These are phyloP conservation scores for Sylvicola fuscatus DNA, from an alignment of 2,888 invertebrate species.

Conservation along the genomic window DNA sequence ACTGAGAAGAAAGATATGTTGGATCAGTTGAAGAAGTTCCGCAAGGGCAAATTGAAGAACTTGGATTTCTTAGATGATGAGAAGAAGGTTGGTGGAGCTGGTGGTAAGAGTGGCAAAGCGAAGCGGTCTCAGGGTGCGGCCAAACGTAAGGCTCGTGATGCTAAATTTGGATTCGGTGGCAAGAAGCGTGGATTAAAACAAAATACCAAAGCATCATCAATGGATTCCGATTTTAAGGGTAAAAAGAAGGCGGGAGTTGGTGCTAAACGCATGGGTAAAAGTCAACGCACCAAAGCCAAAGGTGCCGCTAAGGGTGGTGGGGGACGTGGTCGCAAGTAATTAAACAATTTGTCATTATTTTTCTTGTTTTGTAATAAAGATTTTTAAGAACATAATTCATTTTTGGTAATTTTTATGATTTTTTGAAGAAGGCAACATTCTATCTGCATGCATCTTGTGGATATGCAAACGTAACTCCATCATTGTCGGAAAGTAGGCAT, in stretches of 20 bases:
- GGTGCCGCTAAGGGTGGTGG: not conserved
- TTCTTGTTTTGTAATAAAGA: too few relatives aligned
- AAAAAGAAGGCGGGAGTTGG: slow-evolving; percentile 7
- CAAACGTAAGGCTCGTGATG: slow-evolving; percentile 49
- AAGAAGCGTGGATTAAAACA: slow-evolving; percentile 78
- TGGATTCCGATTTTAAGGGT: slow-evolving; percentile 34
- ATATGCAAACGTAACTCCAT: too few relatives aligned
- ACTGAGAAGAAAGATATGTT: slow-evolving; percentile 82
- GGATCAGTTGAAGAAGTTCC: slow-evolving; percentile 82
- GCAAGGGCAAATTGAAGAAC: slow-evolving; percentile 63
- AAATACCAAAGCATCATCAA: slow-evolving; percentile 66
- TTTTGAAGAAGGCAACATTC: too few relatives aligned
- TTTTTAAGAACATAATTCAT: too few relatives aligned
- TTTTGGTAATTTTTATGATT: too few relatives aligned
- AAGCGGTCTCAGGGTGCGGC: slow-evolving; percentile 23
- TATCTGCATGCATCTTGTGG: too few relatives aligned
- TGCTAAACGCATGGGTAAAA: slow-evolving; percentile 17
- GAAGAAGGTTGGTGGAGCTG: slow-evolving; percentile 10
- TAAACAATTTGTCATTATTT: not conserved
- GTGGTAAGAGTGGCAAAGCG: slow-evolving; percentile 1
- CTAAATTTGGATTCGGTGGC: slow-evolving; percentile 88
- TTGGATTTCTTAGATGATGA: slow-evolving; percentile 60
- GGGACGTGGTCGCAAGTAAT: slow-evolving; percentile 10
- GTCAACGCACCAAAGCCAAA: slow-evolving; percentile 24
- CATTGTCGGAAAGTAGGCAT: too few relatives aligned